These are phyloP conservation scores for Enteromius fasciolatus DNA, from an alignment of 2,797 vertebrate species.

Conservation along the genomic window DNA sequence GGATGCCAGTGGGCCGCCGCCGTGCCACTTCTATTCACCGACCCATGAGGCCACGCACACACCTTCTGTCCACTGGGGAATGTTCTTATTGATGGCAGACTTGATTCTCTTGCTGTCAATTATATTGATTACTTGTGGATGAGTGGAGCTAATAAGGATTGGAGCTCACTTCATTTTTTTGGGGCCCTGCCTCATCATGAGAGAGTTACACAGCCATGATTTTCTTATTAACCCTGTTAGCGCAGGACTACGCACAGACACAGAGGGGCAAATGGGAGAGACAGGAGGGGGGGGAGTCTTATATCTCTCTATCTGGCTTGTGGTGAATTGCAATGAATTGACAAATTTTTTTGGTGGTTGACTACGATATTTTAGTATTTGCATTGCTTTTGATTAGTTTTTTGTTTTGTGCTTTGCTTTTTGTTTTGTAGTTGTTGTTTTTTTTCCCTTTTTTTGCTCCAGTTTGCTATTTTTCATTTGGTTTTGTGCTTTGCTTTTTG, in stretches of 20 bases:
- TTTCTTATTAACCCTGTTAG: slow-evolving; percentile 77
- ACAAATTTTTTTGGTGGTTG: not conserved
- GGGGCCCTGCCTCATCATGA: slow-evolving; percentile 46
- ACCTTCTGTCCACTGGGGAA: slow-evolving; percentile 39
- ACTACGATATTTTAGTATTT: not conserved
- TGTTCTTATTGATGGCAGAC: slow-evolving; percentile 70
- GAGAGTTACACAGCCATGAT: slow-evolving; percentile 72
- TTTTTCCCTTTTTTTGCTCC: not conserved
- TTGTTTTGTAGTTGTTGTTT: not conserved
- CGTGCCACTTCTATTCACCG: slow-evolving; percentile 54
- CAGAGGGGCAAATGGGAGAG: slow-evolving; percentile 53
- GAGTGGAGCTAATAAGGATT: slow-evolving; percentile 79
- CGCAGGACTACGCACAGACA: slow-evolving; percentile 58
- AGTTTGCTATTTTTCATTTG: not conserved
- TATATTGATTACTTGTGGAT: slow-evolving; percentile 81
- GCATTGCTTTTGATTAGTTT: not conserved
- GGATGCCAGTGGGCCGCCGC: slow-evolving; percentile 18
- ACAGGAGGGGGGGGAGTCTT: slow-evolving; percentile 49
- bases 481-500: not conserved
- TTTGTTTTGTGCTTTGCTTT: not conserved
- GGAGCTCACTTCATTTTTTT: slow-evolving; percentile 64
- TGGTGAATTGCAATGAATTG: not conserved
- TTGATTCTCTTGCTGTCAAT: slow-evolving; percentile 75
- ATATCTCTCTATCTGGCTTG: slow-evolving; percentile 12
- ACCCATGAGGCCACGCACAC: slow-evolving; percentile 47